Conservation (phyloP, 2,888 invertebrate genomes). For the Nemurella pictetii region DNA sequence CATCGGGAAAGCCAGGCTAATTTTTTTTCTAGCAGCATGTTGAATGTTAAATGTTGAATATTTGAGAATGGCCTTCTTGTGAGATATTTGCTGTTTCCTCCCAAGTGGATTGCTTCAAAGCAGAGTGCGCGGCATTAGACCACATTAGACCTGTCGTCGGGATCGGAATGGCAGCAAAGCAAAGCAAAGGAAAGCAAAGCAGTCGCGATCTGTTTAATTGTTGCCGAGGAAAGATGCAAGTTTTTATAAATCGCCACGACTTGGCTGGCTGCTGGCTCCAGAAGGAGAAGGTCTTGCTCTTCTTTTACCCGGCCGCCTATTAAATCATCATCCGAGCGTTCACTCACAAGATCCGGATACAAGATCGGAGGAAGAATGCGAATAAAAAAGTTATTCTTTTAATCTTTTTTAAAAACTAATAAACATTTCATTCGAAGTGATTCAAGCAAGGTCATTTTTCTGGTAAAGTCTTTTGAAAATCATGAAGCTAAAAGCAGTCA, state of each 20-base stretch:
- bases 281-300: neutral
- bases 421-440: conserved; percentile 22
- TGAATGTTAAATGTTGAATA: too few species aligned
- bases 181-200: too few species aligned
- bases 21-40: too few species aligned
- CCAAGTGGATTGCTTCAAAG: too few species aligned
- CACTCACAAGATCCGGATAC: conserved; percentile 11
- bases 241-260: conserved; percentile 5
- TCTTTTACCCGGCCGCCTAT: neutral
- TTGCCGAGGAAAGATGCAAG: neutral
- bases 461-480: conserved; percentile 28
- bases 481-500: neutral
- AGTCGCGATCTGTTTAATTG: neutral
- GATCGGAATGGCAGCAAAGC: too few species aligned
- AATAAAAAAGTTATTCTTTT: neutral
- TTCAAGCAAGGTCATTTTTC: conserved; percentile 25
- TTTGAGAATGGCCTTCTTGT: too few species aligned
- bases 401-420: conserved; percentile 19
- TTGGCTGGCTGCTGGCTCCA: too few species aligned
- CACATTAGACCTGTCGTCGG: too few species aligned
- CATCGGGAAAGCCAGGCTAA: too few species aligned
- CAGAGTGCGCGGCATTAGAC: too few species aligned
- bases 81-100: too few species aligned
- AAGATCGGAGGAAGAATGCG: neutral
- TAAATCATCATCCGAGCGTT: conserved; percentile 3